Evolutionary conservation across 2,888 invertebrate species (phyloP).

Genomic region (Rhynchonema sp.): DNA sequence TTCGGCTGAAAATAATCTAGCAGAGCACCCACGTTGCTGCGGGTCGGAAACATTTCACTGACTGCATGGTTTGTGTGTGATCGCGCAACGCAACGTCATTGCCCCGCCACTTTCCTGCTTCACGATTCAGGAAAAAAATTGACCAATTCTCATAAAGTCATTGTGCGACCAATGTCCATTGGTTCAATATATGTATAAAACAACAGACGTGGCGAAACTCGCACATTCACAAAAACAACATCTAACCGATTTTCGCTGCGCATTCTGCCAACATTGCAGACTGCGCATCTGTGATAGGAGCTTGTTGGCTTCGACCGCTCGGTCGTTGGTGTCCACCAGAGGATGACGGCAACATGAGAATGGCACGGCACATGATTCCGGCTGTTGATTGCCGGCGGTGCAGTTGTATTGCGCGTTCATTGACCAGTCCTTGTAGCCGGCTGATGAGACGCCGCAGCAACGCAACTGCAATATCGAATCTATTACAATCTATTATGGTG

Average conservation of each 20-base stretch:
- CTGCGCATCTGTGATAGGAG: constrained; percentile 22
- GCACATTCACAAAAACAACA: too few species aligned
- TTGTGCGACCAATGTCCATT: too few species aligned
- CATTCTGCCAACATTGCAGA: constrained; percentile 26
- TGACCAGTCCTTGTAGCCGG: constrained; percentile 33
- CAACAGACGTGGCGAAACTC: too few species aligned
- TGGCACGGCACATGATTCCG: constrained; percentile 33
- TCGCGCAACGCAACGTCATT: too few species aligned
- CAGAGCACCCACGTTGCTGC: too few species aligned
- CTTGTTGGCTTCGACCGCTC: not conserved
- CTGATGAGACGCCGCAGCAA: constrained; percentile 31
- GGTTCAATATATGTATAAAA: too few species aligned
- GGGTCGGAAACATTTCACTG: too few species aligned
- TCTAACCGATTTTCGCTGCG: constrained; percentile 19
- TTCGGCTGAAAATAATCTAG: too few species aligned
- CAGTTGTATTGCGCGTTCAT: constrained; percentile 32
- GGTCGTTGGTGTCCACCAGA: not conserved
- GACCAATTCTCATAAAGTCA: too few species aligned
- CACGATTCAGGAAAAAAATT: too few species aligned
- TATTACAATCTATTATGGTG: not conserved
- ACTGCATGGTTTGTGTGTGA: too few species aligned
- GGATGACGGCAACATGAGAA: constrained; percentile 28
- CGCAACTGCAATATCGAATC: constrained; percentile 23
- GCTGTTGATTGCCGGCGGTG: constrained; percentile 21
- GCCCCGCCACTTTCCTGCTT: too few species aligned